Base-by-base conservation (phyloP, 2,888 invertebrate genomes). In the Cynaeus angustus region DNA sequence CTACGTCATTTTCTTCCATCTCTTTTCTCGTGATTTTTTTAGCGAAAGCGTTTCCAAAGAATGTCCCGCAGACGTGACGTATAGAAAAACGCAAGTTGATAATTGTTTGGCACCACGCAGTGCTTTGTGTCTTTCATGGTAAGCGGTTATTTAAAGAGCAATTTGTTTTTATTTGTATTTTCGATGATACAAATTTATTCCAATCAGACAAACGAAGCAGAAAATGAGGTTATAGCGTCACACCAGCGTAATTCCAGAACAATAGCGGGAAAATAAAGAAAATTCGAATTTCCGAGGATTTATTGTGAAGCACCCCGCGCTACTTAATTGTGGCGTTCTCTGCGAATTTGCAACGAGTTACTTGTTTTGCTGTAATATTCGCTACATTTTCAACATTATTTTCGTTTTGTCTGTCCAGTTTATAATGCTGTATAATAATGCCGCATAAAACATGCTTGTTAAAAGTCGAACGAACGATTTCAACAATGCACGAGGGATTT, bases 401-500 rank as follows among this genome's bases (percentile, higher is more conserved):
- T 58, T 67, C 59, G 59, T 67, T 52, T 52, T 52, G 66, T 53
- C 30, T 59, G 66, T 67, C 66, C 66, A 67, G 59, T 55, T 67
- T 59, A 52, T 52, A 66, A 58, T 66, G 14, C 58, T 43, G 53
- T 37, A n/a, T n/a, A 21, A 21, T 66, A 66, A 53, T 45, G 28
- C 65, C 16, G 68, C 61, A 62, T 56, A 62, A 68, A 69, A 69
- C 65, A 50, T 50, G 58, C 70, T 70, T 66, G 70, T 65, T 61
- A 41, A 66, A 53, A 66, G 58, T 61, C 62, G 41, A 68, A 58
- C 64, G 38, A 41, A 45, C 59, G 53, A 70, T 70, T 70, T 43
- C 46, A 71, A 71, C 71, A 71, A 71, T 68, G 64, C 71, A 59
- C 16, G 52, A 65, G 59, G 58, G 68, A 68, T 68, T 71, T 71